Conservation (phyloP, 2,797 vertebrate species). For the Smutsia gigantea region DNA sequence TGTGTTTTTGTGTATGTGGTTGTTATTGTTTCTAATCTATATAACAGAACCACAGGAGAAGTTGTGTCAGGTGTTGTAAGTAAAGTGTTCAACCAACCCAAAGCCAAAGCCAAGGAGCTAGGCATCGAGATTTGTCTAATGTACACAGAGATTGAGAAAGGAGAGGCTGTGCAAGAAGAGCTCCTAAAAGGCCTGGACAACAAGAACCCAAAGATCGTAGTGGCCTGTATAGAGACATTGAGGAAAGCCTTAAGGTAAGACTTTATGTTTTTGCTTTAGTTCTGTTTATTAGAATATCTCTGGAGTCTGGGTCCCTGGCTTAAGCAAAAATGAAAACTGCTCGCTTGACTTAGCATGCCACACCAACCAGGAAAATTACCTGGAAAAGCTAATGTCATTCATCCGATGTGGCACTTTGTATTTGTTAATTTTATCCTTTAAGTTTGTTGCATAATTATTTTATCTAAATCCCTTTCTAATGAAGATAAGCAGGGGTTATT, state of each 20-base stretch:
- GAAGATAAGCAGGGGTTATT: not conserved
- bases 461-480: slow-evolving; percentile 19
- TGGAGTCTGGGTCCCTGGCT: slow-evolving; percentile 13
- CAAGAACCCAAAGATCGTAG: slow-evolving; percentile 98
- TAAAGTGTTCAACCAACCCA: slow-evolving; percentile 99
- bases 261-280: not conserved
- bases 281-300: not conserved
- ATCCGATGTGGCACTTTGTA: not conserved
- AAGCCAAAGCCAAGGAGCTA: slow-evolving; percentile 97
- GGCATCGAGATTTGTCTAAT: slow-evolving; percentile 96
- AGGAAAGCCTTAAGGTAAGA: slow-evolving; percentile 95
- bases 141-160: slow-evolving; percentile 98
- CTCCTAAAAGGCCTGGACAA: slow-evolving; percentile 97
- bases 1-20: not conserved
- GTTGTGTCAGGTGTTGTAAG: slow-evolving; percentile 97
- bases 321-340: slow-evolving; percentile 53
- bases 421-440: slow-evolving; percentile 36
- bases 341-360: not conserved
- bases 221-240: slow-evolving; percentile 94
- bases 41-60: slow-evolving; percentile 94
- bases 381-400: not conserved
- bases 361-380: not conserved
- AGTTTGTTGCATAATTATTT: slow-evolving; percentile 54
- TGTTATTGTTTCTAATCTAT: slow-evolving; percentile 31
- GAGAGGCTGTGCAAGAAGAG: slow-evolving; percentile 96